These are phyloP conservation scores for Mythimna impura DNA, from an alignment of 2,888 invertebrate genomes.

Conservation along the genomic window DNA sequence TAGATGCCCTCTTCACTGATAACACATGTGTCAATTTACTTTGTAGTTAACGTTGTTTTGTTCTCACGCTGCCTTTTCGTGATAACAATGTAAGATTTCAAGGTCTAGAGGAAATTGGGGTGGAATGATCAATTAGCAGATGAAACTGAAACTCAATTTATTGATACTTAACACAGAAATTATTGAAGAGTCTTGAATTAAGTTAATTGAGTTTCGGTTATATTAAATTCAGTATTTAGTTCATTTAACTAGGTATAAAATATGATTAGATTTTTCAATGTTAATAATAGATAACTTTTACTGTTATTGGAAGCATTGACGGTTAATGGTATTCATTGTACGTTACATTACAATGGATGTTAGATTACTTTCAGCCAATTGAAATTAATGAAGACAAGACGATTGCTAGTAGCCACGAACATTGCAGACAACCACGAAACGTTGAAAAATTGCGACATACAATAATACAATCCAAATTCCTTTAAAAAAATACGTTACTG, in stretches of 20 bases:
- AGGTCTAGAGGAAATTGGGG: slow-evolving; percentile 25
- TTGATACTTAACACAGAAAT: slow-evolving; percentile 13
- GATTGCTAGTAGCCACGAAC: slow-evolving; percentile 33
- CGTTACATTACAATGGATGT: slow-evolving; percentile 21
- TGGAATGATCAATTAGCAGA: slow-evolving; percentile 23
- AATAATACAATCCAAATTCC: slow-evolving; percentile 8
- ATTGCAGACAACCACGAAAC: slow-evolving; percentile 38
- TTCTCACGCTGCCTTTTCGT: slow-evolving; percentile 40
- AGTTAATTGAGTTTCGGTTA: neutral
- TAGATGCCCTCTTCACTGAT: slow-evolving; percentile 49
- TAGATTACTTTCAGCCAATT: slow-evolving; percentile 29
- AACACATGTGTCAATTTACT: slow-evolving; percentile 51
- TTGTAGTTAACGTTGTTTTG: slow-evolving; percentile 49
- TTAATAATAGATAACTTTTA: slow-evolving; percentile 6
- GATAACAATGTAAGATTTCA: slow-evolving; percentile 30
- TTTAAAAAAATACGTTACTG: slow-evolving; percentile 18
- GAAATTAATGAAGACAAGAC: slow-evolving; percentile 34
- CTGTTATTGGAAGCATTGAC: slow-evolving; percentile 15
- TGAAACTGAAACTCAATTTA: neutral
- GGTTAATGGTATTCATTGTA: slow-evolving; percentile 12
- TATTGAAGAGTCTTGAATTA: slow-evolving; percentile 16
- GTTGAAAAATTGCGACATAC: neutral
- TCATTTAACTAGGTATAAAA: neutral
- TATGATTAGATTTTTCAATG: slow-evolving; percentile 1
- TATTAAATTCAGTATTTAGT: neutral